Base-by-base conservation (phyloP, 1,140 invertebrate genomes). In the Diorhabda carinulata region DNA sequence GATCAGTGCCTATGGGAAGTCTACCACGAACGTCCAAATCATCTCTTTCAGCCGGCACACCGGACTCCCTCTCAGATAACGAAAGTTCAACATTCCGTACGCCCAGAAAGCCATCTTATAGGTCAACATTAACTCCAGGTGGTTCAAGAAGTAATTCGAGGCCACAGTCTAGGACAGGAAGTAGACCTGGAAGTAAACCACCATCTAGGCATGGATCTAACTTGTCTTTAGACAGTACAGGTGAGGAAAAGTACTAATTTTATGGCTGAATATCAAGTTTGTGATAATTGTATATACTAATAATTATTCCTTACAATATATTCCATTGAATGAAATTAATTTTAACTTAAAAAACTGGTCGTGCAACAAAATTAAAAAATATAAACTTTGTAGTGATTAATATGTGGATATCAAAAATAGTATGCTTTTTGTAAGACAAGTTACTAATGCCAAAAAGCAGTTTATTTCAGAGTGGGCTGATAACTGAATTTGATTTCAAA, bases 121-220 rank as follows among this genome's bases (percentile, higher is more conserved):
- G 83, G 70, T 82, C 83, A 58, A 80, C 79, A 40, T 77, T 88
- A 72, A 89, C 88, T 62, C 88, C 88, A 9, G 87, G 86, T 70
- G 87, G 90, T 10, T 95, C 92, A 66, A 86, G 92, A 72, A 86
- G 86, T 65, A 85, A 88, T 67, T 89, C 88, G 59, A 82, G 88
- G 79, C 91, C 92, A 58, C 87, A 89, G 52, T 94, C 92, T 58
- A 85, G 92, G 76, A 90, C 93, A 62, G 88, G 90, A 47, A 95
- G 92, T 75, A 87, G 95, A 76, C 86, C 89, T 72, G 90, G 91
- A 58, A 93, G 92, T 47, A 95, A 95, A 81, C 94, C 95, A 74
- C 92, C 94, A 40, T 97, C 95, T 78, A 89, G 95, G 78, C 93
- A 96, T 78, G 95, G 94, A 70, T 98, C 96, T 45, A 95, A 94